Conservation (phyloP, 2,888 invertebrate genomes). For the Cepaea hortensis region DNA sequence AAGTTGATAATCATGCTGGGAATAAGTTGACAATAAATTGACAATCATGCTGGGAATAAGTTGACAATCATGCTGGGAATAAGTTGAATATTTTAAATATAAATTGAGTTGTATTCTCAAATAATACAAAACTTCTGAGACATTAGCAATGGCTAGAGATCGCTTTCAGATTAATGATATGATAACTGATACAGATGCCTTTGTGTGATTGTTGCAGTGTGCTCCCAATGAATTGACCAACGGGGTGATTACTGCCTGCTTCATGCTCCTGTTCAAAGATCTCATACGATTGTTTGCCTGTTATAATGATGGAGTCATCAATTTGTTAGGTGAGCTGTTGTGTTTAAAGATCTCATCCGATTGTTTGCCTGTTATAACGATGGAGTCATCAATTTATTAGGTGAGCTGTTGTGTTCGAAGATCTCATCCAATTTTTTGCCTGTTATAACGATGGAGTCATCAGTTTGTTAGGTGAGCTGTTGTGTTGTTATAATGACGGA, state of each 20-base stretch:
- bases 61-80: too few species aligned
- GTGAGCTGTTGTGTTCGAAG: slow-evolving; percentile 79
- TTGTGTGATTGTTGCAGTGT: slow-evolving; percentile 78
- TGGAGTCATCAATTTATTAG: slow-evolving; percentile 96
- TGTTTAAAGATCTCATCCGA: slow-evolving; percentile 89
- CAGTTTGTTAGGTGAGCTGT: slow-evolving; percentile 87
- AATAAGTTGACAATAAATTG: too few species aligned
- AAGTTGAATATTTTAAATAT: too few species aligned
- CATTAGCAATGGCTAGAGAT: too few species aligned
- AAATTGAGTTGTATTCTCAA: too few species aligned
- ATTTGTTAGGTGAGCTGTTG: slow-evolving; percentile 85
- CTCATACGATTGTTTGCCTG: slow-evolving; percentile 98
- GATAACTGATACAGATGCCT: too few species aligned
- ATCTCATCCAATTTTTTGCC: slow-evolving; percentile 98
- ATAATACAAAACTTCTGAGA: too few species aligned
- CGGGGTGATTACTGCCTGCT: slow-evolving; percentile 98
- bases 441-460: slow-evolving; percentile 99
- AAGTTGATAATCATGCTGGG: too few species aligned
- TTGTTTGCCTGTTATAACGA: slow-evolving; percentile 99
- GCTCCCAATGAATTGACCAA: slow-evolving; percentile 97
- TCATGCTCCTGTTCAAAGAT: slow-evolving; percentile 98
- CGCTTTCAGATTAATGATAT: too few species aligned
- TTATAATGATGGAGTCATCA: slow-evolving; percentile 99
- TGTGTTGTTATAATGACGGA: slow-evolving; percentile 95
- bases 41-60: too few species aligned